Base-by-base conservation (phyloP, 2,113 vertebrate species). In the Paracanthobrama guichenoti region DNA sequence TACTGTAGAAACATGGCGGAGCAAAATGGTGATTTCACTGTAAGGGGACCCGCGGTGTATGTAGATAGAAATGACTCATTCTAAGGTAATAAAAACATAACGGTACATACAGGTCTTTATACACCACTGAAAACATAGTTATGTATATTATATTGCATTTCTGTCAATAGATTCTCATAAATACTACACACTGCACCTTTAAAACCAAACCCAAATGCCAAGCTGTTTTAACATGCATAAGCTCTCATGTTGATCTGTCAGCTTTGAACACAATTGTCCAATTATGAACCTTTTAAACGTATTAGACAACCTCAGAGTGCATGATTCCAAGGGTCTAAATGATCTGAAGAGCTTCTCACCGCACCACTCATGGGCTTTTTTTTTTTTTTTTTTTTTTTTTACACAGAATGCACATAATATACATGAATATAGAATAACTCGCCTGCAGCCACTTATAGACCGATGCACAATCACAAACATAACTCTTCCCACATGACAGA, bases 381-480 rank as follows among this genome's bases (percentile, higher is more conserved):
- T 46, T n/a, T 60, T 44, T 42, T 48, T 6, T 42, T 60, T 46
- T n/a, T 42, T 60, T 46, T n/a, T 60, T 44, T 42, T 48, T 6
- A 55, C 16, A 80, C 14, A 64, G 42, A 80, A 12, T 66, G 78
- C 64, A 80, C 59, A 64, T 50, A 18, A 42, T 71, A 71, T 42
- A 46, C 53, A 42, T 9, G 35, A 24, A 76, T 53, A 76, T 31
- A 46, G 14, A 26, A 62, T 35, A 71, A 71, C 20, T 64, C 16
- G 39, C 77, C 77, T 28, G 57, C n/a, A 62, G 77, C 39, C 57
- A 20, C n/a, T 79, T 42, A 39, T 31, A 78, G 53, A 59, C 39
- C 5, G n/a, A 79, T 62, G 26, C 44, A 48, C 39, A 79, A 60
- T 79, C 77, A 18, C 57, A 79, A 79, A 79, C 57, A 64, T 39